Evolutionary conservation across 2,888 invertebrate species (phyloP), one percentile per base, ranked within the genome.

Genomic region (Polyommatus icarus): DNA sequence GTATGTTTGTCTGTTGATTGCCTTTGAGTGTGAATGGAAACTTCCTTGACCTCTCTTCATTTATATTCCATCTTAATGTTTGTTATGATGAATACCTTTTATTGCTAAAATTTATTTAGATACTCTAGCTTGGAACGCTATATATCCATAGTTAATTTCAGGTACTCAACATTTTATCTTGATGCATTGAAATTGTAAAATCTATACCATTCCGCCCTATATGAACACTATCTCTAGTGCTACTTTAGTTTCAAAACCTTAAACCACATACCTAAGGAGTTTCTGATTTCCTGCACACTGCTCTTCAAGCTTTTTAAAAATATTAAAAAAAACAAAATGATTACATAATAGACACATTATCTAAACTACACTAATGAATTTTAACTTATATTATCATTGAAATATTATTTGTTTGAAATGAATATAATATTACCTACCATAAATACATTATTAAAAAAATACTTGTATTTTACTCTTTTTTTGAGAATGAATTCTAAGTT

Each of bases 1-100:
- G 29, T 50, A 71, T 50, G 46, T 71, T 71, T 77, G 71, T 77
- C 71, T 71, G 77, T 77, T 36, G 77, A 77, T n/a, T 71, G 67
- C 40, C 18, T 76, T 40, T 24, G 24, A 67, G 76, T 67, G 76
- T 61, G 59, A 76, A 46, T 40, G 76, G 67, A 15, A 75, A 54
- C 15, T 75, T 10, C 24, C 24, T 54, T 75, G 24, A 15, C 61
- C 61, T 67, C 61, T 24, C 20, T n/a, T 61, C 57, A 57, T 57
- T 57, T 67, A 29, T 12, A 24, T 67, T 67, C 10, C 8, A 29
- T 67, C 29, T 29, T 29, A 12, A 29, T 67, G 29, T 67, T 24
- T 59, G 57, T 24, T 59, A 10, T n/a, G 4, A 29, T 24, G 24
- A 67, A 20, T 59, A 67, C 61, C 5, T 29, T 67, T 67, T 67